phyloP scores from a whole-genome alignment of 1,140 invertebrate genomes.

The Drosophila jambulina region DNA sequence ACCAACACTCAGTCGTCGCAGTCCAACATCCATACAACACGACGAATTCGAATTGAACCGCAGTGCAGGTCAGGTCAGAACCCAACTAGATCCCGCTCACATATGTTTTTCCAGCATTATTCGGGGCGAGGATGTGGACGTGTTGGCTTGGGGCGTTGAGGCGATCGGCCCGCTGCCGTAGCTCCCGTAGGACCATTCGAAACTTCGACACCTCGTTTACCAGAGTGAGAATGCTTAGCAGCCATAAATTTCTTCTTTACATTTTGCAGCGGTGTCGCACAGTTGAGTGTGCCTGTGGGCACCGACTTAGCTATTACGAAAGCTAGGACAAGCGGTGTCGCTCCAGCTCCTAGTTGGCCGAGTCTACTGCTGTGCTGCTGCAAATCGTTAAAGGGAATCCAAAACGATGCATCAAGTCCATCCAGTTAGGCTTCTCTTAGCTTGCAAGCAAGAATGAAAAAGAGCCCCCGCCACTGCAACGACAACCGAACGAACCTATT shows the following conservation, averaged over 20 bases:
- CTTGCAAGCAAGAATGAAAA: constrained; percentile 24
- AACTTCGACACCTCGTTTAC: background rate
- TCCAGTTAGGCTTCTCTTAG: constrained; percentile 54
- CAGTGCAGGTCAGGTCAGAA: constrained; percentile 60
- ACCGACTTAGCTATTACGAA: constrained; percentile 10
- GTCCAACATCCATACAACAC: constrained; percentile 50
- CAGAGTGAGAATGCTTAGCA: constrained; percentile 55
- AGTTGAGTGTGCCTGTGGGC: constrained; percentile 61
- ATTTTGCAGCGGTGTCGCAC: constrained; percentile 60
- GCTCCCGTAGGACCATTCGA: constrained; percentile 15
- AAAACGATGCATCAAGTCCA: constrained; percentile 82
- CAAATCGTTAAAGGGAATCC: constrained; percentile 81
- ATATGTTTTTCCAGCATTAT: constrained; percentile 64
- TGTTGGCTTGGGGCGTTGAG: constrained; percentile 13
- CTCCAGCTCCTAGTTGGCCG: constrained; percentile 20
- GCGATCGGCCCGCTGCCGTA: background rate
- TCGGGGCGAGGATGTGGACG: constrained; percentile 11
- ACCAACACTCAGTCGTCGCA: constrained; percentile 54
- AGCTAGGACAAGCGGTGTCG: constrained; percentile 2
- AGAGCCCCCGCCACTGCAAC: constrained; percentile 43
- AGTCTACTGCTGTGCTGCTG: constrained; percentile 42
- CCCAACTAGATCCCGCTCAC: constrained; percentile 53
- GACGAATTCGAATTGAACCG: constrained; percentile 30
- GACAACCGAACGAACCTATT: constrained; percentile 37
- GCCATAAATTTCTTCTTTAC: constrained; percentile 41